phyloP scores from a whole-genome alignment of 2,113 vertebrate genomes.

The Varanus komodoensis region DNA sequence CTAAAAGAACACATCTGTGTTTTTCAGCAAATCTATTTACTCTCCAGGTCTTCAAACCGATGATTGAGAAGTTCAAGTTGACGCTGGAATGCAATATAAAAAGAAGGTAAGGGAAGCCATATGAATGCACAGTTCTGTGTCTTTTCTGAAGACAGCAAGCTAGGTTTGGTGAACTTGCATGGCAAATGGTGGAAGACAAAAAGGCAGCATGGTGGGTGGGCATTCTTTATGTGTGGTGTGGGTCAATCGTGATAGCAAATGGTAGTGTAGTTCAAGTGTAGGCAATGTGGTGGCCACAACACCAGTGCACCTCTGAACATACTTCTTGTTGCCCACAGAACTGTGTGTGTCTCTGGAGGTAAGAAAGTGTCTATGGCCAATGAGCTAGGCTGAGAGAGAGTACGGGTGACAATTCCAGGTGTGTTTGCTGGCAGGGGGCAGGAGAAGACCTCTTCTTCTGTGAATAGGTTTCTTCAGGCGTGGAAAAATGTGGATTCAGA shows the following conservation, averaged over 20 bases:
- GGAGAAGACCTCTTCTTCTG: too few species aligned
- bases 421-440: too few species aligned
- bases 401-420: too few species aligned
- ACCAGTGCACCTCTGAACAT: neutral
- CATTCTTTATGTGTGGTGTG: neutral
- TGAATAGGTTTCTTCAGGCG: too few species aligned
- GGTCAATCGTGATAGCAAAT: neutral
- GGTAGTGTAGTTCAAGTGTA: neutral
- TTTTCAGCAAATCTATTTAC: slow-evolving; percentile 47
- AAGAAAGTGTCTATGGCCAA: too few species aligned
- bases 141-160: neutral
- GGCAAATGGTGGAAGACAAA: neutral
- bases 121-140: neutral
- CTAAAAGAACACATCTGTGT: neutral
- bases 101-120: slow-evolving; percentile 83
- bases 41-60: slow-evolving; percentile 93
- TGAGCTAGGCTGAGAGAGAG: too few species aligned
- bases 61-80: slow-evolving; percentile 91
- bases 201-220: neutral
- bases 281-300: too few species aligned
- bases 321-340: neutral
- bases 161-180: neutral
- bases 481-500: too few species aligned
- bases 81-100: slow-evolving; percentile 91
- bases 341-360: too few species aligned